Conservation (phyloP, 2,113 vertebrate species). For the Cyanoliseus patagonus region DNA sequence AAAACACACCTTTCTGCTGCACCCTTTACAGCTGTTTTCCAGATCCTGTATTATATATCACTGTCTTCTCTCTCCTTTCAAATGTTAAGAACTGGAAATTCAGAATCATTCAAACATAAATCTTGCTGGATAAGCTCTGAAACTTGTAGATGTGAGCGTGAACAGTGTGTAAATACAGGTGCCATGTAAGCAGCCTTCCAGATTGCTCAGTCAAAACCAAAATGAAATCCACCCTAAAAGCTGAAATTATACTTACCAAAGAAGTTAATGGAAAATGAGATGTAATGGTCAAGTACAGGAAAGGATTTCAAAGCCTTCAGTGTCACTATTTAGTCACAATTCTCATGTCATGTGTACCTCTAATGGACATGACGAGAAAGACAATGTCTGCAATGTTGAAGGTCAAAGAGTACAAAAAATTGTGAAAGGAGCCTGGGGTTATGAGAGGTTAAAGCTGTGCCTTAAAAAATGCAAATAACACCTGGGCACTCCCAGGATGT, state of each 20-base stretch:
- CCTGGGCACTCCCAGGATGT: accelerated
- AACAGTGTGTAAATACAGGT: not conserved
- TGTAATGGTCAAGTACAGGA: not conserved
- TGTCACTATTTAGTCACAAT: not conserved
- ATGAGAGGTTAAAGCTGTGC: not conserved
- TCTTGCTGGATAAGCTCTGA: not conserved
- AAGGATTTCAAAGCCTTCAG: not conserved
- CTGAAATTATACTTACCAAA: not conserved
- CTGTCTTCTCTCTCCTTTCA: not conserved
- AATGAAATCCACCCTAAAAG: not conserved
- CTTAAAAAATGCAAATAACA: not conserved
- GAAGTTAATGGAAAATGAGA: not conserved
- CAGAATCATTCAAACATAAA: not conserved
- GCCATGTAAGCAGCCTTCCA: not conserved
- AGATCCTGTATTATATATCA: not conserved
- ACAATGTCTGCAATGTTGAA: accelerated
- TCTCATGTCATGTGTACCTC: not conserved
- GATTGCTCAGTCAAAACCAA: not conserved
- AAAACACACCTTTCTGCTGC: not conserved
- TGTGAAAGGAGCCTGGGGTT: not conserved
- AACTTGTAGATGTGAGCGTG: not conserved
- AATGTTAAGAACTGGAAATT: not conserved
- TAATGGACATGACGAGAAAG: not conserved
- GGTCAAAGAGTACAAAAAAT: not conserved
- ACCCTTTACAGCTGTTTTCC: accelerated